phyloP scores from a whole-genome alignment of 1,140 invertebrate genomes.

The Arion vulgaris region DNA sequence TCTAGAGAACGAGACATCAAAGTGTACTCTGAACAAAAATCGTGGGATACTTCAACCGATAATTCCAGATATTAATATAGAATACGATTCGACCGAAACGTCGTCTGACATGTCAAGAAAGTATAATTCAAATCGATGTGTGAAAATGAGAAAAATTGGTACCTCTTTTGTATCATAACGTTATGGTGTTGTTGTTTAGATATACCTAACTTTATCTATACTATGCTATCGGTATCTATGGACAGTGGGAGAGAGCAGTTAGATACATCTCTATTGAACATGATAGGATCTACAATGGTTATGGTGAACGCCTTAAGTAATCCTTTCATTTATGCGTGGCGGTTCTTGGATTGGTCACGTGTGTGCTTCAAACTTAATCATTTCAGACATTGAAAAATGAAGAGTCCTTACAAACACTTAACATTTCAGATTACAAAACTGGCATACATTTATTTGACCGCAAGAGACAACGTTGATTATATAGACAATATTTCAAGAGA shows the following conservation, averaged over 20 bases:
- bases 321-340: constrained; percentile 1
- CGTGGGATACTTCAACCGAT: no score
- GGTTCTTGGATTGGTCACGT: neutral
- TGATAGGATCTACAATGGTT: neutral
- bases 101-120: no score
- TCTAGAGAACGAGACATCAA: no score
- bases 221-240: neutral
- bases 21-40: no score
- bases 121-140: neutral
- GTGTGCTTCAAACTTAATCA: neutral
- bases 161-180: neutral
- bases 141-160: neutral
- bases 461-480: no score
- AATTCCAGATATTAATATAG: no score
- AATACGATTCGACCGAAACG: no score
- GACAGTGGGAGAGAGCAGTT: neutral
- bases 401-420: no score
- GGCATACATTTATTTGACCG: no score
- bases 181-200: neutral
- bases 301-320: neutral
- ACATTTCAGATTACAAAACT: no score
- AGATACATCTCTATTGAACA: neutral
- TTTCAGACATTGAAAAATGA: neutral
- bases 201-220: neutral
- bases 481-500: no score